Conservation (phyloP, 1,140 invertebrate species). For the Drosophila tristis region DNA sequence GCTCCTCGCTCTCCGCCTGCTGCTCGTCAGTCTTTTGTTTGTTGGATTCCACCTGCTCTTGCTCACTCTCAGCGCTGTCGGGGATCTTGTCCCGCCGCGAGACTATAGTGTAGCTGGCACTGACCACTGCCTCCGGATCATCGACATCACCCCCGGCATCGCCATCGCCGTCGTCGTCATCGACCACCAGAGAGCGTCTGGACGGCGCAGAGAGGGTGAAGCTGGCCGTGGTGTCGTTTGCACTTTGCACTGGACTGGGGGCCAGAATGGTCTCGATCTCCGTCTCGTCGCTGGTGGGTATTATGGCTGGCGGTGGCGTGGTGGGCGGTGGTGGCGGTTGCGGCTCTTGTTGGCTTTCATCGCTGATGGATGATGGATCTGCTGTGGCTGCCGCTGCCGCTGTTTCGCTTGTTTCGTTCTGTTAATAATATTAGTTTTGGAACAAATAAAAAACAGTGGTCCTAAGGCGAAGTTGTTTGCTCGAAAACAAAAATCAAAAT, state of each 20-base stretch:
- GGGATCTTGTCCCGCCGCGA: conserved; percentile 49
- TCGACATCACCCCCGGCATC: conserved; percentile 17
- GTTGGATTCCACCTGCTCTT: conserved; percentile 12
- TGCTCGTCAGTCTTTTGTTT: conserved; percentile 66
- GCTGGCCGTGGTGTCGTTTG: conserved; percentile 74
- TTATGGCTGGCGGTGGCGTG: conserved; percentile 63
- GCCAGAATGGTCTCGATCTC: conserved; percentile 57
- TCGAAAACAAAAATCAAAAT: conserved; percentile 67
- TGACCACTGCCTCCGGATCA: conserved; percentile 55
- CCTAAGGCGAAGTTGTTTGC: conserved; percentile 36
- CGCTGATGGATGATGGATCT: conserved; percentile 27
- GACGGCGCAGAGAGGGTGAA: conserved; percentile 73
- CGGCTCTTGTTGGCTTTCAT: conserved; percentile 41
- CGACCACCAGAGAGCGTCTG: conserved; percentile 20
- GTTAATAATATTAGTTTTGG: conserved; percentile 84
- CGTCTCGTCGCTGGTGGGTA: conserved; percentile 60
- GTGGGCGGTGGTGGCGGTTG: conserved; percentile 66
- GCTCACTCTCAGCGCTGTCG: conserved; percentile 3
- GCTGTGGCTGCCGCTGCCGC: conserved; percentile 42
- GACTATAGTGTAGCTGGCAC: conserved; percentile 79
- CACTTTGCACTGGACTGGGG: conserved; percentile 18
- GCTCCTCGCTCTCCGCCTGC: conserved; percentile 2
- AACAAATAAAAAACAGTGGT: conserved; percentile 73
- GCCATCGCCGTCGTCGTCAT: conserved; percentile 8
- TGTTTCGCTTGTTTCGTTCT: conserved; percentile 80